Conservation (phyloP, 2,888 invertebrate species). For the Gymnosoma rotundatum region DNA sequence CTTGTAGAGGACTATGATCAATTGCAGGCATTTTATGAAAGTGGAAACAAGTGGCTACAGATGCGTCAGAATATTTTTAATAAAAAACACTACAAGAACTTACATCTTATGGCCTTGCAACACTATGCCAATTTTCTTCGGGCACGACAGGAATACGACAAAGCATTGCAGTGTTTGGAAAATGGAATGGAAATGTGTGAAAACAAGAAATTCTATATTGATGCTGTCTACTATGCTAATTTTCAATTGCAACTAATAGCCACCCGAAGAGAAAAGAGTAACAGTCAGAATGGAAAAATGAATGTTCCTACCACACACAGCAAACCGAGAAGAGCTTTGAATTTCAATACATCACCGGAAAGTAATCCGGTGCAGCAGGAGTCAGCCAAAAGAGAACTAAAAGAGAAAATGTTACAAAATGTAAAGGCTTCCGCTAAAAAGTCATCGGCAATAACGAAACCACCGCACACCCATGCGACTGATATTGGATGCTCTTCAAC, state of each 20-base stretch:
- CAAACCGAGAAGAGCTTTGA: conserved; percentile 72
- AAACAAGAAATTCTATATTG: conserved; percentile 63
- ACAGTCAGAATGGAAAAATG: neutral
- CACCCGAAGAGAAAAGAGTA: conserved; percentile 68
- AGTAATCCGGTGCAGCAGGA: conserved; percentile 13
- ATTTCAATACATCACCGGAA: conserved; percentile 74
- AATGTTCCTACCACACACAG: neutral
- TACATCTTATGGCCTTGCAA: conserved; percentile 73
- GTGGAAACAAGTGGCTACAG: conserved; percentile 72
- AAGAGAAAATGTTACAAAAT: neutral
- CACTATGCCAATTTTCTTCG: conserved; percentile 78
- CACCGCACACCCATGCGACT: neutral
- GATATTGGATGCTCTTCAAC: conserved; percentile 17
- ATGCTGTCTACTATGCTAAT: conserved; percentile 75
- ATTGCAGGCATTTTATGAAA: conserved; percentile 75
- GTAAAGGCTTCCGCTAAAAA: conserved; percentile 3
- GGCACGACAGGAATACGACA: conserved; percentile 70
- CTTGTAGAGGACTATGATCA: conserved; percentile 75
- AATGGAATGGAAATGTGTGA: conserved; percentile 70
- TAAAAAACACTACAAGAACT: conserved; percentile 69
- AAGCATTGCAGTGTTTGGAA: conserved; percentile 72
- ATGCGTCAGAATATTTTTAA: conserved; percentile 61
- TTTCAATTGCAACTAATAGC: conserved; percentile 74
- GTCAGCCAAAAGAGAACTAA: conserved; percentile 5
- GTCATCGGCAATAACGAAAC: conserved; percentile 4